A percentile compares a stretch with the other conserved stretches of the same genome.
Evolutionary conservation across 2,888 invertebrate genomes (phyloP).

Genomic region (Drosophila monieri): DNA sequence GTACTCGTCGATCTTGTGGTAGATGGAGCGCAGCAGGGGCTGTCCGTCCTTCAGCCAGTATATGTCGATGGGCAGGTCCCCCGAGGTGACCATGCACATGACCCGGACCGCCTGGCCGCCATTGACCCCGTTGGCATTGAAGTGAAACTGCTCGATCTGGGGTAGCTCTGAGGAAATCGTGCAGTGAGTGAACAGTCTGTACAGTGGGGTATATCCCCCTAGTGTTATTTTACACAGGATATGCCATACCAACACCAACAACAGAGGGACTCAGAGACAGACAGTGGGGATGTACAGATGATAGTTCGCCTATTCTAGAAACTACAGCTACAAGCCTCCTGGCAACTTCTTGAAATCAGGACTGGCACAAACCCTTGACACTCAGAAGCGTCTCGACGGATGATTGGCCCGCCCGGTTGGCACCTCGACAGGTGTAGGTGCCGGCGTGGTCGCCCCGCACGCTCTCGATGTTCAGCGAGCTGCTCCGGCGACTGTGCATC

Average conservation of each 20-base stretch:
- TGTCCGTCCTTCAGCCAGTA: conserved; percentile 86
- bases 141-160: conserved; percentile 85
- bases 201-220: conserved; percentile 11
- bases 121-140: conserved; percentile 85
- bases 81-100: conserved; percentile 89
- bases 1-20: conserved; percentile 85
- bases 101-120: conserved; percentile 85
- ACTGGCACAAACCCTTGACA: conserved; percentile 81
- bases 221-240: conserved; percentile 26
- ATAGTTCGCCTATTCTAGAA: conserved; percentile 32
- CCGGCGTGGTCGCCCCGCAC: conserved; percentile 88
- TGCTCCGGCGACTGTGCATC: conserved; percentile 86
- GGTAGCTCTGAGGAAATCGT: conserved; percentile 83
- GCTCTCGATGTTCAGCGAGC: conserved; percentile 87
- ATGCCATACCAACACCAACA: conserved; percentile 51
- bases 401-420: conserved; percentile 86
- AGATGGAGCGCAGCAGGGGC: conserved; percentile 80
- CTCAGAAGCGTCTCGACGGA: conserved; percentile 80
- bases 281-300: conserved; percentile 52
- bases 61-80: conserved; percentile 91
- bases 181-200: conserved; percentile 44
- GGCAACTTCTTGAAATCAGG: background rate
- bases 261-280: conserved; percentile 6
- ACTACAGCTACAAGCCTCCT: conserved; percentile 33
- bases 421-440: conserved; percentile 89